phyloP scores from a whole-genome alignment of 2,797 vertebrate species.

The Coregonus ussuriensis region DNA sequence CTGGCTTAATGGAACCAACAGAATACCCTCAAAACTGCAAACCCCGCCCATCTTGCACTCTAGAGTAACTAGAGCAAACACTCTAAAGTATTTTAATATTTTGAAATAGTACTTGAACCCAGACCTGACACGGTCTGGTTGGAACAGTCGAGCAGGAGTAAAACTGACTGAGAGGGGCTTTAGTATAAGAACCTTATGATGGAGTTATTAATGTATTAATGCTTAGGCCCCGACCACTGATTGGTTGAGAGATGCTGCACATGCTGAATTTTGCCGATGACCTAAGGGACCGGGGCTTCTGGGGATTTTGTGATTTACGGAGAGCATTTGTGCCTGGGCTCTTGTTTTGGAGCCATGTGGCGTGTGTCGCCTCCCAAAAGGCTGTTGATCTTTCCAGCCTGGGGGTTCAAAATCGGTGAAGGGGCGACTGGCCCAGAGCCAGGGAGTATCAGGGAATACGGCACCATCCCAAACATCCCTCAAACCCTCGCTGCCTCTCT shows the following conservation, averaged over 20 bases:
- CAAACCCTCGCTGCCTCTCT: conserved; percentile 5
- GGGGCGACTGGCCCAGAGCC: conserved; percentile 48
- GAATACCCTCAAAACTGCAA: no score
- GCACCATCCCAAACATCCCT: conserved; percentile 55
- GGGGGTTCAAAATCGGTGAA: conserved; percentile 50
- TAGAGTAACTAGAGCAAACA: no score
- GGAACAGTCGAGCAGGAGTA: conserved; percentile 27
- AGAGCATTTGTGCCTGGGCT: conserved; percentile 58
- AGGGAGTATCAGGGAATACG: conserved; percentile 47
- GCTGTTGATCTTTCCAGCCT: conserved; percentile 63
- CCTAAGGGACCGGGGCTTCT: conserved; percentile 60
- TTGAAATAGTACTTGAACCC: neutral
- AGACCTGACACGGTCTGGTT: neutral
- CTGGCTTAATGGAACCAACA: neutral
- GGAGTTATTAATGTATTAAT: conserved; percentile 57
- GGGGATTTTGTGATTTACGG: conserved; percentile 53
- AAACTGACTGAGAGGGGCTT: conserved; percentile 35
- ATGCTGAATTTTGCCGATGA: conserved; percentile 58
- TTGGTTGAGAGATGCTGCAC: conserved; percentile 41
- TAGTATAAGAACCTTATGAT: conserved; percentile 56
- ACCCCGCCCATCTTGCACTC: no score
- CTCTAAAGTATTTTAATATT: neutral
- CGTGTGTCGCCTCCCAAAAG: conserved; percentile 64
- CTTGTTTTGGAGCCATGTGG: conserved; percentile 56
- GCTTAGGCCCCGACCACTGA: conserved; percentile 38